Evolutionary conservation across 2,797 vertebrate species (phyloP).

Genomic region (Moxostoma hubbsi): DNA sequence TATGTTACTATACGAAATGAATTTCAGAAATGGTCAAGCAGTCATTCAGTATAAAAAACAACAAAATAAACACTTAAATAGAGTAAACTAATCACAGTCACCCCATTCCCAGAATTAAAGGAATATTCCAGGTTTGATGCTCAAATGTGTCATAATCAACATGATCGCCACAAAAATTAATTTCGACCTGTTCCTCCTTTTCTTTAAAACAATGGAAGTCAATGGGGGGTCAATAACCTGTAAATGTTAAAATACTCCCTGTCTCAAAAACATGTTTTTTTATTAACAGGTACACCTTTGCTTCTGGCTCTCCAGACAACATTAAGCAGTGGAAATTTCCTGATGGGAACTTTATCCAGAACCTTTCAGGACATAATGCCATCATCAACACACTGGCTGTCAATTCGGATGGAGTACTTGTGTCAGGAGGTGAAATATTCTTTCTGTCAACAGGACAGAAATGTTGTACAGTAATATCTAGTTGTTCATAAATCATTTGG

Average conservation of each 20-base stretch:
- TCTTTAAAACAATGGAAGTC: no score
- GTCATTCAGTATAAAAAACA: background rate
- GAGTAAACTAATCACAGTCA: background rate
- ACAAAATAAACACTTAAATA: background rate
- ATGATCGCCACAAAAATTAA: no score
- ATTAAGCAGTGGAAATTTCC: conserved; percentile 99
- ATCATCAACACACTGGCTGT: conserved; percentile 97
- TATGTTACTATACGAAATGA: conserved; percentile 72
- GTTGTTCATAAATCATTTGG: no score
- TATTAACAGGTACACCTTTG: conserved; percentile 90
- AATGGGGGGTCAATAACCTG: no score
- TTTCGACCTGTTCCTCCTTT: no score
- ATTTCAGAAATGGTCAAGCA: background rate
- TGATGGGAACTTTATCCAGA: conserved; percentile 97
- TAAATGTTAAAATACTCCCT: no score
- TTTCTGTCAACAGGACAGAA: no score
- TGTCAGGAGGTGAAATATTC: conserved; percentile 89
- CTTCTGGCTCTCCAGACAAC: conserved; percentile 98
- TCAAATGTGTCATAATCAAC: no score
- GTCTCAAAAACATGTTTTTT: background rate
- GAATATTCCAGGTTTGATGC: no score
- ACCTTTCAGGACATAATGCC: conserved; percentile 96
- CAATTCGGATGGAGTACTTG: conserved; percentile 94
- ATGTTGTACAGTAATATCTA: background rate
- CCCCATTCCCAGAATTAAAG: background rate